Evolutionary conservation across 2,113 vertebrate genomes (phyloP).

Genomic region (Caranx melampygus): DNA sequence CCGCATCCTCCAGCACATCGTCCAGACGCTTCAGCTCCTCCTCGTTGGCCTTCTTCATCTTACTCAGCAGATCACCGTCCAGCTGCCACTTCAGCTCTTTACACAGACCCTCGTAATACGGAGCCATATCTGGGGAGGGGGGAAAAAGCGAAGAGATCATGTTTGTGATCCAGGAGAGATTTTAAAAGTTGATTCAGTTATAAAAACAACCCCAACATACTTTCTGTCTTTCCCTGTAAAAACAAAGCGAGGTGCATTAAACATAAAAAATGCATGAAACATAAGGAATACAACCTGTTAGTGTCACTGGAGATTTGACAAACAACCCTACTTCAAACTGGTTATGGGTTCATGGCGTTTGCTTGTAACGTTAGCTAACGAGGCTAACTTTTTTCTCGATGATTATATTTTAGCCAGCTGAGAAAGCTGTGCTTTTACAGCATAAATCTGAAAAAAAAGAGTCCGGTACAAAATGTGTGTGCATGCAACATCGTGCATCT

Average conservation of each 20-base stretch:
- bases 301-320: not conserved
- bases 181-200: not conserved
- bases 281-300: not conserved
- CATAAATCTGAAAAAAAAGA: not conserved
- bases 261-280: not conserved
- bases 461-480: rapidly evolving
- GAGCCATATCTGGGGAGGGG: slow-evolving; percentile 90
- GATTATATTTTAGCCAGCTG: too few relatives aligned
- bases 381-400: slow-evolving; percentile 7
- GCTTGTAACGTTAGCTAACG: slow-evolving; percentile 21
- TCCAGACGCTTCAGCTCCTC: slow-evolving; percentile 93
- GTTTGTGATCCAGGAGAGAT: too few relatives aligned
- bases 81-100: slow-evolving; percentile 95
- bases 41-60: slow-evolving; percentile 97
- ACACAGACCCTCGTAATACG: slow-evolving; percentile 93
- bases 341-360: not conserved
- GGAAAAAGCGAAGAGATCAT: not conserved
- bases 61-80: slow-evolving; percentile 88
- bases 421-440: too few relatives aligned
- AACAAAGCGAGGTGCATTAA: rapidly evolving
- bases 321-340: too few relatives aligned
- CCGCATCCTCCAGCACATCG: slow-evolving; percentile 92
- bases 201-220: not conserved
- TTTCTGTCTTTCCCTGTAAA: not conserved
- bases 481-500: rapidly evolving